Evolutionary conservation across 2,888 invertebrate genomes (phyloP).

Genomic region (Hermaeophaga mercurialis): DNA sequence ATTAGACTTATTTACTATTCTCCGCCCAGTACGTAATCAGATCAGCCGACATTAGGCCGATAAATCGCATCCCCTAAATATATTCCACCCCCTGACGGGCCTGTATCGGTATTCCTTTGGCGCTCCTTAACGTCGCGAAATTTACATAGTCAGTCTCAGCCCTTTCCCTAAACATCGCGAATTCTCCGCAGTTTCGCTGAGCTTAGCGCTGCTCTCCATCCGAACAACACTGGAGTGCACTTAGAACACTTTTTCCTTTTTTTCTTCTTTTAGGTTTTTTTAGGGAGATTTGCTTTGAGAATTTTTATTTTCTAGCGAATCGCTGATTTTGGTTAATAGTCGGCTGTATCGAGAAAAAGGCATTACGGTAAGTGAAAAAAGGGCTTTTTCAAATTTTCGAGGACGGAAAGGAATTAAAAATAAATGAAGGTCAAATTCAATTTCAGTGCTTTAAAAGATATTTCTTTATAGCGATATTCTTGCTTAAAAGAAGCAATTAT

Average conservation of each 20-base stretch:
- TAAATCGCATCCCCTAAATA: constrained; percentile 27
- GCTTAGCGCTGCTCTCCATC: constrained; percentile 35
- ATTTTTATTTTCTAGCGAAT: constrained; percentile 30
- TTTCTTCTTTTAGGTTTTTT: background rate
- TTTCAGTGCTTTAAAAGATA: background rate
- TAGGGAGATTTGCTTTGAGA: constrained; percentile 15
- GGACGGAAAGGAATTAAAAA: background rate
- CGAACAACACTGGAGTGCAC: constrained; percentile 41
- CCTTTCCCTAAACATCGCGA: constrained; percentile 33
- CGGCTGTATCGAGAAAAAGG: constrained; percentile 7
- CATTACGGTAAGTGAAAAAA: constrained; percentile 4
- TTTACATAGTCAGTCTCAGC: constrained; percentile 39
- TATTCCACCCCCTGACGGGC: constrained; percentile 31
- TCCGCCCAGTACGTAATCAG: constrained; percentile 26
- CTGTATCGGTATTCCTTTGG: constrained; percentile 35
- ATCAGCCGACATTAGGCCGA: constrained; percentile 27
- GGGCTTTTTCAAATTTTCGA: background rate
- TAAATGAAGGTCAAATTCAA: background rate
- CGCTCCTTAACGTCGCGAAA: constrained; percentile 28
- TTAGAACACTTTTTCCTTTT: constrained; percentile 33
- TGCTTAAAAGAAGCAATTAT: no score
- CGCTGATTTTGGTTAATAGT: constrained; percentile 30
- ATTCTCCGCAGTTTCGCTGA: constrained; percentile 39
- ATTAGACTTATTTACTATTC: constrained; percentile 22
- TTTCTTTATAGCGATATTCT: no score